Evolutionary conservation across 2,797 vertebrate genomes (phyloP).

Genomic region (Sebastes vulpes): DNA sequence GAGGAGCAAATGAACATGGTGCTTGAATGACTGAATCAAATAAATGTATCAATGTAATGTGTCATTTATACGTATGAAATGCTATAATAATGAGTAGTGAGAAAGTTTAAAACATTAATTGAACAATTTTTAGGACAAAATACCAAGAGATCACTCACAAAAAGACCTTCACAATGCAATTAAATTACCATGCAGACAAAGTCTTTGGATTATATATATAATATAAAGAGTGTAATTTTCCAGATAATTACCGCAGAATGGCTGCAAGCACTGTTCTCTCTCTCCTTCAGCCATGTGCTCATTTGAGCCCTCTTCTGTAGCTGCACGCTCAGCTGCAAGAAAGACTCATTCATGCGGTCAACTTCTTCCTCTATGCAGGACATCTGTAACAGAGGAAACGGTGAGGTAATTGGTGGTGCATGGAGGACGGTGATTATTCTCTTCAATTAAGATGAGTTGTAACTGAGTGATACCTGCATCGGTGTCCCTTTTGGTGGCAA

Average conservation of each 20-base stretch:
- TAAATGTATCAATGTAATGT: not conserved
- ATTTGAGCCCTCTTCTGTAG: slow-evolving; percentile 73
- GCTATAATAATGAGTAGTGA: not conserved
- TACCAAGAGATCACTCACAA: not conserved
- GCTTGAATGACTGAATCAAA: slow-evolving; percentile 13
- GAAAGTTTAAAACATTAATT: not conserved
- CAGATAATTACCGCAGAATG: slow-evolving; percentile 67
- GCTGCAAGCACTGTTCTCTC: slow-evolving; percentile 29
- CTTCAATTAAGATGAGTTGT: not conserved
- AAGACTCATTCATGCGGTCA: slow-evolving; percentile 86
- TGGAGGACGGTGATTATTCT: not conserved
- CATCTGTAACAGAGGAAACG: slow-evolving; percentile 55
- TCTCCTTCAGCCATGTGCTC: slow-evolving; percentile 32
- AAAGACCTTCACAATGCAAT: not conserved
- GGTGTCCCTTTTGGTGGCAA: slow-evolving; percentile 66
- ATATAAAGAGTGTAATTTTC: slow-evolving; percentile 8
- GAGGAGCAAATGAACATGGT: not conserved
- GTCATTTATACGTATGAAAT: slow-evolving; percentile 3
- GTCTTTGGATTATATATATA: not conserved
- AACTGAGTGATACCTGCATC: slow-evolving; percentile 53
- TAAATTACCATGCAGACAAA: not conserved
- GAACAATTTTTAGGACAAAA: not conserved
- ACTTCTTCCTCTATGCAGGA: slow-evolving; percentile 83
- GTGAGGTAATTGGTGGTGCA: not conserved
- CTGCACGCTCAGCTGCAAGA: slow-evolving; percentile 84